Evolutionary conservation across 2,797 vertebrate species (phyloP).

Genomic region (Syngnathus rostellatus): DNA sequence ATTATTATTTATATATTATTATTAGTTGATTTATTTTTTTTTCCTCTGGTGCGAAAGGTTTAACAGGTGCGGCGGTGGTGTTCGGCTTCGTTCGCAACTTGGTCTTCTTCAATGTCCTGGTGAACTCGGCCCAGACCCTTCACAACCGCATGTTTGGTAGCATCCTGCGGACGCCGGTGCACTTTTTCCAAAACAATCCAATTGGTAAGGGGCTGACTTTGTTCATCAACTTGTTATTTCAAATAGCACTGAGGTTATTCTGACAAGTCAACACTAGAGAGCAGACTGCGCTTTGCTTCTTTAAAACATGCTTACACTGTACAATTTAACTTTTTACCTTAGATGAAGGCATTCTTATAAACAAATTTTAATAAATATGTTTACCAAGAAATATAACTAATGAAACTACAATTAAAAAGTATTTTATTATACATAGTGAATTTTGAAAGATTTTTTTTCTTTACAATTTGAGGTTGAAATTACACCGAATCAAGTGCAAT

Average conservation of each 20-base stretch:
- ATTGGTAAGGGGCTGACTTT: slow-evolving; percentile 50
- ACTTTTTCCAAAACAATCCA: slow-evolving; percentile 60
- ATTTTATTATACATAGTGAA: neutral
- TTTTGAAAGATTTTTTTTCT: neutral
- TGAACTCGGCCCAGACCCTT: slow-evolving; percentile 77
- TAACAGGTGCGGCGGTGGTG: slow-evolving; percentile 73
- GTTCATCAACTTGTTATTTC: neutral
- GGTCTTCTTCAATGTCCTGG: slow-evolving; percentile 79
- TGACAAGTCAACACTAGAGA: slow-evolving; percentile 61
- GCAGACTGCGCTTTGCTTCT: slow-evolving; percentile 49
- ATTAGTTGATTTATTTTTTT: neutral
- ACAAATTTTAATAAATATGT: neutral
- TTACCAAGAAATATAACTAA: neutral
- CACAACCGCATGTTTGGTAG: slow-evolving; percentile 69
- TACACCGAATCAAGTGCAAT: neutral
- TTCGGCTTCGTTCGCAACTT: slow-evolving; percentile 78
- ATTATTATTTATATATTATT: too few species aligned
- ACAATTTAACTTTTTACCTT: neutral
- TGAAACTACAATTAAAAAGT: neutral
- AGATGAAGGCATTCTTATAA: slow-evolving; percentile 4
- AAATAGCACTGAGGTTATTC: neutral
- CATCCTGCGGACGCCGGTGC: slow-evolving; percentile 52
- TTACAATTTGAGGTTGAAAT: neutral
- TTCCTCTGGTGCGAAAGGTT: slow-evolving; percentile 57
- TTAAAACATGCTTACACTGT: slow-evolving; percentile 12